Evolutionary conservation across 1,140 invertebrate genomes (phyloP).

Genomic region (Aethina tumida): DNA sequence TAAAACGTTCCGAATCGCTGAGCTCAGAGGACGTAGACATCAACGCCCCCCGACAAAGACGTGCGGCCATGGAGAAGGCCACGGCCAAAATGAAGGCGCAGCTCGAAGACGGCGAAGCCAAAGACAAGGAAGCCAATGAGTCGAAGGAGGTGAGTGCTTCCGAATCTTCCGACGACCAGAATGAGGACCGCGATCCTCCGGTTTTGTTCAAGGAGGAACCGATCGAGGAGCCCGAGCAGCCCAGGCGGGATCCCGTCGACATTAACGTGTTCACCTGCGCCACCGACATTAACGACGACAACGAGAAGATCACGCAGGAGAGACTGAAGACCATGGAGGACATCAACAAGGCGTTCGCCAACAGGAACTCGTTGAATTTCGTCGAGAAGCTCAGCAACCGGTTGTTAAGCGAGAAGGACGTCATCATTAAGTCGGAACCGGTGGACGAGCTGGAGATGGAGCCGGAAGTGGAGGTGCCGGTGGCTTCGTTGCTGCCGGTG

Average conservation of each 20-base stretch:
- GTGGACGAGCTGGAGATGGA: conserved; percentile 11
- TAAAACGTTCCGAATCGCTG: too few relatives aligned
- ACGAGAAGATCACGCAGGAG: conserved; percentile 27
- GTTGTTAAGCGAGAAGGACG: conserved; percentile 15
- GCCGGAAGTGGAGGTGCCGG: conserved; percentile 6
- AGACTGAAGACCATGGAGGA: conserved; percentile 29
- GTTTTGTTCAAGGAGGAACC: too few relatives aligned
- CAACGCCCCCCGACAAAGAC: conserved; percentile 7
- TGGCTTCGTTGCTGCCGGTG: background rate
- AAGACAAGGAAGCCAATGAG: conserved; percentile 1
- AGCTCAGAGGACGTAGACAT: conserved; percentile 2
- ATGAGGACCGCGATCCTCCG: too few relatives aligned
- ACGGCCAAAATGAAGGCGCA: conserved; percentile 15
- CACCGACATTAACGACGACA: conserved; percentile 25
- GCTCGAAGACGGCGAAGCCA: conserved; percentile 10
- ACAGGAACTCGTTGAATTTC: conserved; percentile 22
- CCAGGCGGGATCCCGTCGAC: conserved; percentile 15
- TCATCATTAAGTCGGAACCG: background rate
- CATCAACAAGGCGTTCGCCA: conserved; percentile 21
- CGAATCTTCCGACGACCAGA: background rate
- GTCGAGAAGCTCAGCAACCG: conserved; percentile 23
- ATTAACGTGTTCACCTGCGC: conserved; percentile 28
- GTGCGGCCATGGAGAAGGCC: conserved; percentile 19
- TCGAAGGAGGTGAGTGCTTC: background rate
- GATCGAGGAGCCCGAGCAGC: background rate